These are phyloP conservation scores for Myocastor coypus DNA, from an alignment of 2,113 vertebrate species.

Conservation along the genomic window DNA sequence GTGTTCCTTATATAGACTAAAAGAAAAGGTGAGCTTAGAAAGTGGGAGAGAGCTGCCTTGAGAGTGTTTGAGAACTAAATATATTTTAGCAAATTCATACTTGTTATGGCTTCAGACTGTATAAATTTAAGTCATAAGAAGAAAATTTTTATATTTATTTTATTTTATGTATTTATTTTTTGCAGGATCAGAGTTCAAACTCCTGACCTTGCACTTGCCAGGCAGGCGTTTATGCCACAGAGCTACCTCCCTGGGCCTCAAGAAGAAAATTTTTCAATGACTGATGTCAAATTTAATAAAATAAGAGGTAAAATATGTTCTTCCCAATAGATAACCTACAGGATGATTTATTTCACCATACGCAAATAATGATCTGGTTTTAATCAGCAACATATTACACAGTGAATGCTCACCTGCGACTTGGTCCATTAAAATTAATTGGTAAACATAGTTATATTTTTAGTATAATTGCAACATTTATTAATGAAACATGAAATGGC, in stretches of 20 bases:
- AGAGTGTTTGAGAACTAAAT: slow-evolving; percentile 13
- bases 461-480: slow-evolving; percentile 62
- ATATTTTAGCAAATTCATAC: slow-evolving; percentile 24
- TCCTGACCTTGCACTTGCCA: no score
- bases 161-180: no score
- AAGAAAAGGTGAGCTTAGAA: not conserved
- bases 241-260: no score
- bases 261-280: slow-evolving; percentile 61
- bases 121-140: slow-evolving; percentile 32
- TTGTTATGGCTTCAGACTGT: slow-evolving; percentile 16
- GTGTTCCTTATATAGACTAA: not conserved
- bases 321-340: slow-evolving; percentile 64
- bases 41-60: not conserved
- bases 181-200: no score
- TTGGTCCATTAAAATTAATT: slow-evolving; percentile 65
- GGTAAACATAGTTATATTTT: slow-evolving; percentile 66
- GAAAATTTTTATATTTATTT: slow-evolving; percentile 17
- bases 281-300: slow-evolving; percentile 63
- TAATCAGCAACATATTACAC: slow-evolving; percentile 72
- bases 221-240: no score
- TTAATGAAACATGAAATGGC: slow-evolving; percentile 66
- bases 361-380: slow-evolving; percentile 52
- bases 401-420: slow-evolving; percentile 62
- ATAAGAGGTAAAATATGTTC: slow-evolving; percentile 76
- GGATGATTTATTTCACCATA: slow-evolving; percentile 73